Evolutionary conservation across 1,140 invertebrate species (phyloP).

Genomic region (Galleria mellonella): DNA sequence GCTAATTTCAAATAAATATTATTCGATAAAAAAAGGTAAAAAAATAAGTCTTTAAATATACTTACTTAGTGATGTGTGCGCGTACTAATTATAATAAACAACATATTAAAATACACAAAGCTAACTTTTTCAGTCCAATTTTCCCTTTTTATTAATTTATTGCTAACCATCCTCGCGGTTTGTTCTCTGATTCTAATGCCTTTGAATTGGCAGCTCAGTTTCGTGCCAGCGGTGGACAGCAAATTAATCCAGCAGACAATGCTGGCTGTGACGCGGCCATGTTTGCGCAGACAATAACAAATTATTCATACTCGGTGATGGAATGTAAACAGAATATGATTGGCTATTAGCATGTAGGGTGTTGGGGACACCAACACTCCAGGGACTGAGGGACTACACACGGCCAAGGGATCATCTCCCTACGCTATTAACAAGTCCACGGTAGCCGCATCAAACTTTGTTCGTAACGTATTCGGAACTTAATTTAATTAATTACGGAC

Average conservation of each 20-base stretch:
- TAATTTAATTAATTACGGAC: conserved; percentile 69
- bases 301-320: conserved; percentile 72
- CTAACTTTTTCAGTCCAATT: not conserved
- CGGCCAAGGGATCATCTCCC: conserved; percentile 51
- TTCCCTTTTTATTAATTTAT: conserved; percentile 34
- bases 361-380: conserved; percentile 25
- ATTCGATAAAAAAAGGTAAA: too few relatives aligned
- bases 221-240: conserved; percentile 30
- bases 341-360: conserved; percentile 65
- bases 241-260: conserved; percentile 69
- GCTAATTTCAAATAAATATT: too few relatives aligned
- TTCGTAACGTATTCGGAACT: conserved; percentile 65
- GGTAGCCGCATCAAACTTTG: conserved; percentile 54
- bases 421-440: conserved; percentile 60
- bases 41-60: too few relatives aligned
- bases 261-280: conserved; percentile 53
- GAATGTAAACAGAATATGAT: conserved; percentile 74
- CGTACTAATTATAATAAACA: too few relatives aligned
- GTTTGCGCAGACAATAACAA: conserved; percentile 71
- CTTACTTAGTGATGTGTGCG: too few relatives aligned
- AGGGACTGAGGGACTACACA: conserved; percentile 28
- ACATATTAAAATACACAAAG: too few relatives aligned
- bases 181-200: conserved; percentile 47
- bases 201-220: conserved; percentile 40
- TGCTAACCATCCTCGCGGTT: conserved; percentile 28